Base-by-base conservation (phyloP, 2,797 vertebrate genomes). In the Hipposideros larvatus region DNA sequence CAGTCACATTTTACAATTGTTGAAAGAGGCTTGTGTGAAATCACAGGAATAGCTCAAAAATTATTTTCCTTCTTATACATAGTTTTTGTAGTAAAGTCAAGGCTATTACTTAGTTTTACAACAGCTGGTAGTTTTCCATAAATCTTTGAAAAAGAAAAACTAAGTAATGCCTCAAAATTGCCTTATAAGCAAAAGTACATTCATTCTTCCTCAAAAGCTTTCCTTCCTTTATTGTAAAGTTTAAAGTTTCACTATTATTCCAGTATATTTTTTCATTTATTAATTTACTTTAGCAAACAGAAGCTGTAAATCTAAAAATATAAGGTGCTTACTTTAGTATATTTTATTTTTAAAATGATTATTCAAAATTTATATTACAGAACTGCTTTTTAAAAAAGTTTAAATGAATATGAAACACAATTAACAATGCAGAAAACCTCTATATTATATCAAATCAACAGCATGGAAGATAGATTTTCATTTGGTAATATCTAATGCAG, bases 401-500 rank as follows among this genome's bases (percentile, higher is more conserved):
- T 78, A 78, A 85, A 87, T 22, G 46, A 78, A 85, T 11, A 4
- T 66, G 34, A 91, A 80, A 96, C 70, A 97, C 96, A 95, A 51
- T 51, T 10, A 51, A 21, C 53, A 55, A 55, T 19, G 53, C 53
- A 51, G 48, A 51, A 51, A 3, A 51, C 48, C 48, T 51, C 48
- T 51, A 14, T 51, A 51, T 97, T 98, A 97, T 37, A 97, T 90
- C 65, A 95, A 95, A 92, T 97, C 83, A 97, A 93, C 94, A 94
- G 37, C 92, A 91, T 95, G 82, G 85, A 71, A 96, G 79, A 82
- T 31, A 73, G 80, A 97, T 96, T 98, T 94, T 97, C 97, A 97
- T 77, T 57, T 41, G 31, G 41, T 85, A 97, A 96, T 16, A 70
- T 93, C 95, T 87, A 98, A 96, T 84, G 83, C 73, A 93, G 22